A percentile compares a stretch with the other conserved stretches of the same genome.
phyloP scores from a whole-genome alignment of 2,888 invertebrate species.

The Metacarcinus magister region DNA sequence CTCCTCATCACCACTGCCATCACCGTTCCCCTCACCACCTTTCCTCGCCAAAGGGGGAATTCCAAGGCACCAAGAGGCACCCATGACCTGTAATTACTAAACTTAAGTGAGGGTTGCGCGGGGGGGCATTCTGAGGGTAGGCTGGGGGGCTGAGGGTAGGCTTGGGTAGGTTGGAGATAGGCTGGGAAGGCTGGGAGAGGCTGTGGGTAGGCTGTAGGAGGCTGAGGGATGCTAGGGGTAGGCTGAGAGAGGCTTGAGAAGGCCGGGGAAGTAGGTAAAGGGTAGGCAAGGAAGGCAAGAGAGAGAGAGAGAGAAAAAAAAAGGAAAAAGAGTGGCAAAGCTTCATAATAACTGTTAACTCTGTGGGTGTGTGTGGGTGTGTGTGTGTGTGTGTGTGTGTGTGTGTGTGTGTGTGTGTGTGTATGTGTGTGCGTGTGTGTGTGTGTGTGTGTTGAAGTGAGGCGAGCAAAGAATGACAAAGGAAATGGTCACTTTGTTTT shows the following conservation, averaged over 20 bases:
- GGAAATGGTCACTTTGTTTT: slow-evolving; percentile 41
- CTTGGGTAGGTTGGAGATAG: neutral
- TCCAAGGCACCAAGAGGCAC: neutral
- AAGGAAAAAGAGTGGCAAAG: neutral
- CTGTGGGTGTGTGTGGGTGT: too few species aligned
- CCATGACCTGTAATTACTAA: neutral
- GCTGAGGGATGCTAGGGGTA: neutral
- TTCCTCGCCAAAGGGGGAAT: neutral
- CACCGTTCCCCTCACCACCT: neutral
- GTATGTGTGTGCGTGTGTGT: too few species aligned
- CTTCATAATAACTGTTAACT: neutral
- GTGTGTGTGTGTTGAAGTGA: neutral
- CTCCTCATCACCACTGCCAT: neutral
- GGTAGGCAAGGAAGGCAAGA: neutral
- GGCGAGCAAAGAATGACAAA: neutral
- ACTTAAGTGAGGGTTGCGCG: neutral
- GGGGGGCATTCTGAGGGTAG: neutral
- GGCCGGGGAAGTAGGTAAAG: neutral
- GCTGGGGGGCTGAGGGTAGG: neutral
- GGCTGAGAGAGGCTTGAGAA: neutral
- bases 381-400: too few species aligned
- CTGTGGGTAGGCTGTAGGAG: neutral
- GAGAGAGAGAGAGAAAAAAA: too few species aligned
- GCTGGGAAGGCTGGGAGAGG: neutral
- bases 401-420: too few species aligned